Percentiles rank a stretch among this genome's conserved stretches.
phyloP scores from a whole-genome alignment of 2,888 invertebrate species.

The Saturnia pavonia region DNA sequence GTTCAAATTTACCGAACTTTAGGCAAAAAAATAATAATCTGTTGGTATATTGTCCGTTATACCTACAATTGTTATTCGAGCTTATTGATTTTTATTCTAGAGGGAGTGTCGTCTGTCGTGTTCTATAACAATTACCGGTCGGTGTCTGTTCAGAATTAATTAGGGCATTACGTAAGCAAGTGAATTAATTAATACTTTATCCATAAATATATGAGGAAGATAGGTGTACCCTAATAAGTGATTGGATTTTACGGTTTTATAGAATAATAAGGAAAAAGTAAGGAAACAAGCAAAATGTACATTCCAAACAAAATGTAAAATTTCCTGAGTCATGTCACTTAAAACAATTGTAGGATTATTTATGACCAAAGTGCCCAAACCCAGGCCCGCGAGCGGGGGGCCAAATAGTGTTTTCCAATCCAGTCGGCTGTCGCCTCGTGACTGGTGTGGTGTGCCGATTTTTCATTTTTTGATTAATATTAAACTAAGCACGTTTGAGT shows the following conservation, averaged over 20 bases:
- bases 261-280: neutral
- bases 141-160: neutral
- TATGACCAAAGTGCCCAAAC: too few relatives aligned
- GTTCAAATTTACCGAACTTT: neutral
- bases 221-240: neutral
- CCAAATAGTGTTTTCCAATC: too few relatives aligned
- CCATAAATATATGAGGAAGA: neutral
- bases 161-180: slow-evolving; percentile 2
- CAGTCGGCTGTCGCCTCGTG: too few relatives aligned
- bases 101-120: slow-evolving; percentile 12
- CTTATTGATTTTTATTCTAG: slow-evolving; percentile 6
- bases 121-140: neutral
- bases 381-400: too few relatives aligned
- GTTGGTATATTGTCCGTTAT: neutral
- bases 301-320: too few relatives aligned
- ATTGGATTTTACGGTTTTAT: neutral
- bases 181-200: neutral
- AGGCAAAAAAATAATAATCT: neutral
- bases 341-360: too few relatives aligned
- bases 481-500: too few relatives aligned
- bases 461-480: too few relatives aligned
- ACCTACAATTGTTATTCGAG: neutral
- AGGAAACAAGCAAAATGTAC: too few relatives aligned
- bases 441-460: too few relatives aligned
- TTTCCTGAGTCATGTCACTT: too few relatives aligned